phyloP scores from a whole-genome alignment of 1,140 invertebrate species.

The Drosophila yakuba region DNA sequence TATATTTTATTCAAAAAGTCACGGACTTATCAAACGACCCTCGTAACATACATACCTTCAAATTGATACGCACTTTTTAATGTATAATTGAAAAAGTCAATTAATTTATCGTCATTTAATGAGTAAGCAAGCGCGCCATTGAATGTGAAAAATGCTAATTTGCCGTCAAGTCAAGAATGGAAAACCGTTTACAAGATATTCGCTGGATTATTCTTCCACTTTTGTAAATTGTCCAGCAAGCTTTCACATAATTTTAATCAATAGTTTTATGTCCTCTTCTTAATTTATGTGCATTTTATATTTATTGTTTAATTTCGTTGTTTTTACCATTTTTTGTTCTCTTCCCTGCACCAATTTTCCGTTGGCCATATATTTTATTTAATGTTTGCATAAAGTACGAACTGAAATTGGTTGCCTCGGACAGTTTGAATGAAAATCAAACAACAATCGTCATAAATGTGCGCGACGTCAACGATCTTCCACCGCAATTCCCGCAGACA shows the following conservation, averaged over 20 bases:
- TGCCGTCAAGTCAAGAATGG: slow-evolving; percentile 6
- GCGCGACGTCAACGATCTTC: slow-evolving; percentile 93
- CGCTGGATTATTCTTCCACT: neutral
- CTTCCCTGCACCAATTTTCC: slow-evolving; percentile 6
- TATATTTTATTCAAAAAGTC: too few species aligned
- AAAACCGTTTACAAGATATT: slow-evolving; percentile 10
- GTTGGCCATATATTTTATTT: slow-evolving; percentile 49
- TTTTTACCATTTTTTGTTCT: slow-evolving; percentile 30
- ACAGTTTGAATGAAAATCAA: slow-evolving; percentile 93
- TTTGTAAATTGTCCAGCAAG: slow-evolving; percentile 26
- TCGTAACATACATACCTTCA: slow-evolving; percentile 18
- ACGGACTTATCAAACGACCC: too few species aligned
- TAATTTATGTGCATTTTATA: slow-evolving; percentile 54
- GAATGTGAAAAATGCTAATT: slow-evolving; percentile 42
- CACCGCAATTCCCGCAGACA: slow-evolving; percentile 90
- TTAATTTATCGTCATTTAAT: slow-evolving; percentile 57
- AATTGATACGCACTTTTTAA: slow-evolving; percentile 42
- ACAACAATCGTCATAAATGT: slow-evolving; percentile 91
- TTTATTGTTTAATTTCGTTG: slow-evolving; percentile 50
- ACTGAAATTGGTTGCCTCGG: slow-evolving; percentile 93
- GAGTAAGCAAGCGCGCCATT: slow-evolving; percentile 34
- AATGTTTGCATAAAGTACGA: slow-evolving; percentile 88
- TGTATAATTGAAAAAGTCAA: slow-evolving; percentile 59
- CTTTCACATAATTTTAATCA: slow-evolving; percentile 31
- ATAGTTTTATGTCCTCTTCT: slow-evolving; percentile 49